Evolutionary conservation across 2,888 invertebrate genomes (phyloP).

Genomic region (Sthenelais limicola): DNA sequence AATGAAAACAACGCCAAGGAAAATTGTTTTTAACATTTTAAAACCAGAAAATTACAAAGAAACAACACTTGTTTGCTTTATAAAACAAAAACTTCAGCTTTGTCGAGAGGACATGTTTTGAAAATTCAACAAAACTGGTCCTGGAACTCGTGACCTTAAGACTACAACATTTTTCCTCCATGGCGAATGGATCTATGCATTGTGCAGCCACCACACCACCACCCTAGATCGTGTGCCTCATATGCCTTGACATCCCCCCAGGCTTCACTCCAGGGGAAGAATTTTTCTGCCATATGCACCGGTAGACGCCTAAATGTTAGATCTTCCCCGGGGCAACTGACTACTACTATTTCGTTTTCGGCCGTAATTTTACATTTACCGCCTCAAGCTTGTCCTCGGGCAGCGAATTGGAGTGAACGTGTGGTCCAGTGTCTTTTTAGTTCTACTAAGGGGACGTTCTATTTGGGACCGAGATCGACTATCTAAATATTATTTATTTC

Average conservation of each 20-base stretch:
- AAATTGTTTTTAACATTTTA: too few relatives aligned
- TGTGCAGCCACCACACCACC: not conserved
- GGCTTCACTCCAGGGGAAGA: conserved; percentile 17
- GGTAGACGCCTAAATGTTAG: conserved; percentile 35
- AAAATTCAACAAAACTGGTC: too few relatives aligned
- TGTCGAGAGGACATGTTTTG: too few relatives aligned
- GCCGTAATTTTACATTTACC: conserved; percentile 39
- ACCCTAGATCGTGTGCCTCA: conserved; percentile 14
- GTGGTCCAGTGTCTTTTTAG: conserved; percentile 33
- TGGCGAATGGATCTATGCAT: not conserved
- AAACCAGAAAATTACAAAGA: too few relatives aligned
- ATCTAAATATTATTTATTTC: too few relatives aligned
- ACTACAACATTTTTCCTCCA: too few relatives aligned
- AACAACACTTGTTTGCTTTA: too few relatives aligned
- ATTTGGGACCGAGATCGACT: too few relatives aligned
- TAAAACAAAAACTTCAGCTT: too few relatives aligned
- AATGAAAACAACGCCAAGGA: too few relatives aligned
- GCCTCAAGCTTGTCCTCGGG: conserved; percentile 15
- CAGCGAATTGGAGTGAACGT: conserved; percentile 25
- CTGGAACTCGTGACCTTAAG: not conserved
- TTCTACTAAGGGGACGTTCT: too few relatives aligned
- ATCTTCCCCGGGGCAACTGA: conserved; percentile 12
- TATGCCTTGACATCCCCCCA: conserved; percentile 27
- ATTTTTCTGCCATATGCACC: conserved; percentile 31
- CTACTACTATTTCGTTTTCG: conserved; percentile 39